Evolutionary conservation across 2,113 vertebrate species (phyloP), one percentile per base, ranked within the genome.

Genomic region (Lanius ludovicianus): DNA sequence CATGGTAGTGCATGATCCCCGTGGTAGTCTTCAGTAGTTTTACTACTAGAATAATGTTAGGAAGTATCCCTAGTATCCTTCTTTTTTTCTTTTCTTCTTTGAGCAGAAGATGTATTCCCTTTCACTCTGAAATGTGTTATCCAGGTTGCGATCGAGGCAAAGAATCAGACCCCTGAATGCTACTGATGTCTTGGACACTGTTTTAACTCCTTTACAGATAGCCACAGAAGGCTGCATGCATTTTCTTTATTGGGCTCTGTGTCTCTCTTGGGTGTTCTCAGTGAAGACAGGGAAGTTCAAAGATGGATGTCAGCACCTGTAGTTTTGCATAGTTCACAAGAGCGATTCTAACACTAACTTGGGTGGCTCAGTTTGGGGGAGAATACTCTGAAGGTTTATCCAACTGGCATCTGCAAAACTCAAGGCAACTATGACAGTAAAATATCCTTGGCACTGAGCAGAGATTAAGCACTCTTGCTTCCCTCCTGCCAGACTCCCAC

Each of bases 291-390:
- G 11, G 21, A 22, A 85, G 44, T 60, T 87, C 41, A 60, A 52
- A 57, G 37, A 37, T 15, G 44, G 11, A 10, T 69, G 8, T 33
- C 60, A 87, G 30, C 41, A 28, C 22, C 30, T 56, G 6, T 30
- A 0, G 50, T 70, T 63, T 70, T 67, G 85, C 16, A 5, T 2
- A 35, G 25, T 27, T n/a, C 52, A 22, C 44, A 47, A 19, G 47
- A 70, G 30, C 60, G 16, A 56, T 57, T 78, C 28, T 10, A 46
- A 3, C 24, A 75, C 21, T 76, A 41, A 27, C 13, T n/a, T 41
- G 19, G 9, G 6, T 60, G 7, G 5, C 3, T 64, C 2, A 2
- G 31, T 87, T 46, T 18, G 6, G 4, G 1, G 8, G 6, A 24
- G 27, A 63, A 56, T 37, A 39, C 8, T 55, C 18, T 71, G 81